phyloP scores from a whole-genome alignment of 2,888 invertebrate genomes.

The Drosophila stalkeri region DNA sequence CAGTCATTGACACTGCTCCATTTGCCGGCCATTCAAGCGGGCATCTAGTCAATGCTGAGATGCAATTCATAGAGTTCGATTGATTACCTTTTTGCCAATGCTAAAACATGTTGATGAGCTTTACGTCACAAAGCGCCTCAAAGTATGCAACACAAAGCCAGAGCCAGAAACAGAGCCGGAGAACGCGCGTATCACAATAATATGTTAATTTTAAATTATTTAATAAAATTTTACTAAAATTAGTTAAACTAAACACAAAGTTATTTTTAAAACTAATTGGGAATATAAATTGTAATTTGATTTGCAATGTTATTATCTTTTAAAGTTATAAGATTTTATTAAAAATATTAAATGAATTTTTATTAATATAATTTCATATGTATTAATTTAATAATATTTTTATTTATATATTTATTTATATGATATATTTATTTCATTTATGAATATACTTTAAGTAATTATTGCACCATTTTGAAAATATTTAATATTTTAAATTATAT shows the following conservation, averaged over 20 bases:
- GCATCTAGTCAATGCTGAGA: conserved; percentile 10
- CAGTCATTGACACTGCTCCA: conserved; percentile 69
- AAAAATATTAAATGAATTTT: conserved; percentile 9
- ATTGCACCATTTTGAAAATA: conserved; percentile 26
- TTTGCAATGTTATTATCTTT: background rate
- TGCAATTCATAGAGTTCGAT: conserved; percentile 24
- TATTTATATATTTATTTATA: conserved; percentile 7
- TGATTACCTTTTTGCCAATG: conserved; percentile 30
- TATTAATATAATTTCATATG: background rate
- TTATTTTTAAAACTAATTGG: background rate
- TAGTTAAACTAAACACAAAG: background rate
- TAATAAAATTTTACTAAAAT: background rate
- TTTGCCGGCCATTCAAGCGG: conserved; percentile 32
- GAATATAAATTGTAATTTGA: background rate
- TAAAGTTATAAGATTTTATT: background rate
- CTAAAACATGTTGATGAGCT: conserved; percentile 29
- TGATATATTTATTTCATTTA: background rate
- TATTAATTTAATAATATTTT: background rate
- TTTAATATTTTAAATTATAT: background rate
- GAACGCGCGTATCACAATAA: background rate
- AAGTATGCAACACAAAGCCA: conserved; percentile 31
- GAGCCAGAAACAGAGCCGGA: background rate
- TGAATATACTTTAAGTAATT: conserved; percentile 37
- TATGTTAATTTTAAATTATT: background rate
- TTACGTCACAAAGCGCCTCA: conserved; percentile 6